Conservation (phyloP, 2,888 invertebrate species). For the Embidobia sp. region DNA sequence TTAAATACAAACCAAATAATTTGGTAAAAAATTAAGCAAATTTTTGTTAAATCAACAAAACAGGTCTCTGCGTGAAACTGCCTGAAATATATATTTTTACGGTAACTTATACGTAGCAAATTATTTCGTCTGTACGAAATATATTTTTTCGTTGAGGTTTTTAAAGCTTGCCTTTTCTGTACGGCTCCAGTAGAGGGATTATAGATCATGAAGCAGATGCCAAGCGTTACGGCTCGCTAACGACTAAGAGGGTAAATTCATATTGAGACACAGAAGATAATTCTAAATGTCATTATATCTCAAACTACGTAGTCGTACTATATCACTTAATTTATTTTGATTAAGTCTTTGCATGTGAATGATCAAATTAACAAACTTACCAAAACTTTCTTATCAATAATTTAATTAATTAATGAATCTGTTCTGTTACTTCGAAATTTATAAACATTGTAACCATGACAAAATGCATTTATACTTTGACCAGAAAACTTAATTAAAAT, state of each 20-base stretch:
- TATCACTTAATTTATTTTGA: conserved; percentile 57
- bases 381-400: background rate
- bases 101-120: background rate
- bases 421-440: no score
- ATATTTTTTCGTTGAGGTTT: conserved; percentile 16
- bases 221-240: conserved; percentile 81
- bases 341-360: conserved; percentile 9
- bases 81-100: no score
- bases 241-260: conserved; percentile 78
- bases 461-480: no score
- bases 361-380: conserved; percentile 8
- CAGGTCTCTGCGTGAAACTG: no score
- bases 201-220: conserved; percentile 77
- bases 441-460: no score
- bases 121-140: background rate
- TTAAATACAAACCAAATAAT: no score
- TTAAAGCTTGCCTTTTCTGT: conserved; percentile 37
- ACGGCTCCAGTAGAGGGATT: conserved; percentile 48
- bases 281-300: conserved; percentile 79
- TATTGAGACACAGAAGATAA: conserved; percentile 81
- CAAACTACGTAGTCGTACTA: conserved; percentile 61
- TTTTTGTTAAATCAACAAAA: no score
- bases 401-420: no score
- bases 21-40: no score
- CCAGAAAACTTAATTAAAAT: no score